Conservation (phyloP, 2,888 invertebrate genomes). For the Anthophora plumipes region DNA sequence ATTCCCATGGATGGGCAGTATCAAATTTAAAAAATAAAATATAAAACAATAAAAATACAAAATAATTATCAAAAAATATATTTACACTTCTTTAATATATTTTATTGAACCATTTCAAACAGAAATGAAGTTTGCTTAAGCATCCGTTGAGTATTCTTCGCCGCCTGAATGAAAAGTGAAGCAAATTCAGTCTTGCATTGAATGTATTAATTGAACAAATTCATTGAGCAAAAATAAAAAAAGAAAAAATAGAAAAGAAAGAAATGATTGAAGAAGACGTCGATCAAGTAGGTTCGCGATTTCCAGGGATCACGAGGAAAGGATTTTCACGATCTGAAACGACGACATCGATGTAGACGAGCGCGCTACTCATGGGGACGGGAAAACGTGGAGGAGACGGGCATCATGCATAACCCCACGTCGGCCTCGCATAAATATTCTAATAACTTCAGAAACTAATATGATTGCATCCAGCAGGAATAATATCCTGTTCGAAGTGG, state of each 20-base stretch:
- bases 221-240: background rate
- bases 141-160: too few relatives aligned
- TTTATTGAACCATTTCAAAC: too few relatives aligned
- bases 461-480: constrained; percentile 76
- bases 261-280: constrained; percentile 3
- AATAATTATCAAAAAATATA: too few relatives aligned
- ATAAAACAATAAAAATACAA: too few relatives aligned
- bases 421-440: constrained; percentile 77
- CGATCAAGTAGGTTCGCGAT: background rate
- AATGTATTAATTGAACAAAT: too few relatives aligned
- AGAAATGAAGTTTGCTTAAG: too few relatives aligned
- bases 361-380: constrained; percentile 35
- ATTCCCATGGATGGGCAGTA: too few relatives aligned
- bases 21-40: too few relatives aligned
- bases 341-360: constrained; percentile 34
- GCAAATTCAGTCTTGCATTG: too few relatives aligned
- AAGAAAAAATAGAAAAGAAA: background rate
- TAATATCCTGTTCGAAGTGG: constrained; percentile 69
- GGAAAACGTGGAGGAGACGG: constrained; percentile 42
- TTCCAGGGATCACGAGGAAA: constrained; percentile 25
- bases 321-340: constrained; percentile 47
- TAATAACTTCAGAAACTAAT: constrained; percentile 80
- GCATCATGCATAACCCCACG: constrained; percentile 69
- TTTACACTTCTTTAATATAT: too few relatives aligned
- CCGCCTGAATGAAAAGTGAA: too few relatives aligned